A percentile compares a stretch with the other conserved stretches of the same genome.
phyloP scores from a whole-genome alignment of 2,113 vertebrate species.

The Carassius carassius region DNA sequence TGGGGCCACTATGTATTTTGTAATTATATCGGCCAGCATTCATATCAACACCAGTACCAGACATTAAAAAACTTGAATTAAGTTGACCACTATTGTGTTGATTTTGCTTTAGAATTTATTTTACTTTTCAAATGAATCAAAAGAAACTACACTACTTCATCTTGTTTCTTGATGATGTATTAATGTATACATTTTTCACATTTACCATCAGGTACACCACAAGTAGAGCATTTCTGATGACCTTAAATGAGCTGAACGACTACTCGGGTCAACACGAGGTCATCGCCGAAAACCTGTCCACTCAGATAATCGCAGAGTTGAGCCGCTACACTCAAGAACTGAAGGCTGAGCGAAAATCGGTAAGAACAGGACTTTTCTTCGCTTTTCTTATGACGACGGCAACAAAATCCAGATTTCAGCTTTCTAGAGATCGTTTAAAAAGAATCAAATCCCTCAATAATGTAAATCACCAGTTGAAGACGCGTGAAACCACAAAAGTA shows the following conservation, averaged over 20 bases:
- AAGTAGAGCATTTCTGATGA: constrained; percentile 86
- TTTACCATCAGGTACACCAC: constrained; percentile 83
- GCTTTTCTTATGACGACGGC: no score
- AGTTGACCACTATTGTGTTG: neutral
- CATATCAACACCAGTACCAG: neutral
- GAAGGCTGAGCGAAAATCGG: constrained; percentile 93
- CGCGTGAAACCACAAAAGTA: neutral
- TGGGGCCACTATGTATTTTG: neutral
- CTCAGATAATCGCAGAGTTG: constrained; percentile 84
- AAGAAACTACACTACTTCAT: no score
- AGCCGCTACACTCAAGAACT: constrained; percentile 87
- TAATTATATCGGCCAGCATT: neutral
- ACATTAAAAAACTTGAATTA: neutral
- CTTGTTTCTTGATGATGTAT: neutral
- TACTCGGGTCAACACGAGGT: constrained; percentile 91
- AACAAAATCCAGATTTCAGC: no score
- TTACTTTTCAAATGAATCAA: neutral
- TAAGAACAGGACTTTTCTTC: constrained; percentile 58
- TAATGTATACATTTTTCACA: neutral
- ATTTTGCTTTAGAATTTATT: no score
- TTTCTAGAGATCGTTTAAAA: constrained; percentile 20
- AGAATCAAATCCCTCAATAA: constrained; percentile 10
- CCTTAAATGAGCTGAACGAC: constrained; percentile 89
- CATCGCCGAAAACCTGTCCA: constrained; percentile 88
- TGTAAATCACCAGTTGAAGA: no score